Percentiles rank a stretch among this genome's conserved stretches.
Conservation (phyloP, 2,113 vertebrate species). For the Cyanoliseus patagonus region DNA sequence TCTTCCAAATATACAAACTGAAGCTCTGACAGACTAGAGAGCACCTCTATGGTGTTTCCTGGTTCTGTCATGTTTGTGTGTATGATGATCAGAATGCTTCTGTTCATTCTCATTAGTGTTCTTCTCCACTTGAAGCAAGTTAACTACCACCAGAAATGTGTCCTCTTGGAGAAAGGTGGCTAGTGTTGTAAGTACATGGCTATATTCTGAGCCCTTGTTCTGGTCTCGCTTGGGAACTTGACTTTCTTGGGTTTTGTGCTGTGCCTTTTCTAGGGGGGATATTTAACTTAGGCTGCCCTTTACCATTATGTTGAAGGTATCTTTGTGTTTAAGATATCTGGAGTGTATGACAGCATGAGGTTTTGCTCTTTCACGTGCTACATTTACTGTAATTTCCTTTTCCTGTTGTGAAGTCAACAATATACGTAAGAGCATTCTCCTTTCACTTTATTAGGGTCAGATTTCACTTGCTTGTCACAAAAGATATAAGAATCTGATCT, state of each 20-base stretch:
- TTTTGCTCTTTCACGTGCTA: neutral
- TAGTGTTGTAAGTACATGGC: neutral
- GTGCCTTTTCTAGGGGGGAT: neutral
- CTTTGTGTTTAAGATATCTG: neutral
- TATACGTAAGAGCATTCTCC: neutral
- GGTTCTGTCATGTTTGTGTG: neutral
- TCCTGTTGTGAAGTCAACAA: neutral
- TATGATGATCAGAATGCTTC: neutral
- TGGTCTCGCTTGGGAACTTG: neutral
- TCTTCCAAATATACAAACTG: neutral
- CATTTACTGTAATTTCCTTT: neutral
- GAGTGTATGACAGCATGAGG: neutral
- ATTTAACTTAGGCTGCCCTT: neutral
- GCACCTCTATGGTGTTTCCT: neutral
- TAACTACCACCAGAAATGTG: neutral
- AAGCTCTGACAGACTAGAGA: neutral
- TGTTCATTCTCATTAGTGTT: neutral
- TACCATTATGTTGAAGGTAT: neutral
- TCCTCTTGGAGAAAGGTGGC: neutral
- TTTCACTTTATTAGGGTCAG: neutral
- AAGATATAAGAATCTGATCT: neutral
- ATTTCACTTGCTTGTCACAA: neutral
- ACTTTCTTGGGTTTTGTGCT: neutral
- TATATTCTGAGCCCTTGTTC: neutral
- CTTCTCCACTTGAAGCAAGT: neutral